Evolutionary conservation across 2,113 vertebrate species (phyloP), one percentile per base, ranked within the genome.

Genomic region (Oreochromis niloticus): DNA sequence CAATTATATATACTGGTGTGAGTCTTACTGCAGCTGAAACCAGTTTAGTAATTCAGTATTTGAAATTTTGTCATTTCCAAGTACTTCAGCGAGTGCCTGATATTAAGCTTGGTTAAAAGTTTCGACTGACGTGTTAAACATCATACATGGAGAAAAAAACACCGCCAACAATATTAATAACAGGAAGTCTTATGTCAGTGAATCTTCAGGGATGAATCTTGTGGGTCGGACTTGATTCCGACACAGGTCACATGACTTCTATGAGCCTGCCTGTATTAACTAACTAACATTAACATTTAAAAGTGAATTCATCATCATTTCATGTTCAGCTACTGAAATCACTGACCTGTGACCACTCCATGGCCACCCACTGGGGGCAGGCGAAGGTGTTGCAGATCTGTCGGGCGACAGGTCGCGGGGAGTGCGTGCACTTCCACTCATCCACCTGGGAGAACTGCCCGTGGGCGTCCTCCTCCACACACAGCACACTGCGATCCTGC

Each of bases 291-390:
- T 27, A 27, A 27, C 11, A 13, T 56, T 41, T 13, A 4, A 10
- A 7, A 24, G 11, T 24, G 22, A 22, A 56, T 56, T 12, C 22
- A 56, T 56, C 7, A 24, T 13, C 11, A 56, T 24, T 56, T 13
- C 22, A 7, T 24, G 54, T 24, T 24, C 54, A 59, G 56, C 24
- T 0, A 10, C 17, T 66, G 61, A 66, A 54, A 1, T 6, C 36
- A 78, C 93, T 97, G 89, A 99, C 98, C 96, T 98, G 98, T 78
- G 98, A 99, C 98, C 98, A 99, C 66, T 98, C 98, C 98, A 98
- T 97, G 36, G 98, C 97, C 22, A 97, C 93, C 98, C 98, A 99
- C 83, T 97, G 97, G 1, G 98, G 98, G 75, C 98, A 99, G 81
- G 97, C 94, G 9, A 98, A 98, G 12, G 97, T 90, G 66, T 99